These are phyloP conservation scores for Amphiura filiformis DNA, from an alignment of 35 echinoderm and acorn worm genomes.

Conservation along the genomic window DNA sequence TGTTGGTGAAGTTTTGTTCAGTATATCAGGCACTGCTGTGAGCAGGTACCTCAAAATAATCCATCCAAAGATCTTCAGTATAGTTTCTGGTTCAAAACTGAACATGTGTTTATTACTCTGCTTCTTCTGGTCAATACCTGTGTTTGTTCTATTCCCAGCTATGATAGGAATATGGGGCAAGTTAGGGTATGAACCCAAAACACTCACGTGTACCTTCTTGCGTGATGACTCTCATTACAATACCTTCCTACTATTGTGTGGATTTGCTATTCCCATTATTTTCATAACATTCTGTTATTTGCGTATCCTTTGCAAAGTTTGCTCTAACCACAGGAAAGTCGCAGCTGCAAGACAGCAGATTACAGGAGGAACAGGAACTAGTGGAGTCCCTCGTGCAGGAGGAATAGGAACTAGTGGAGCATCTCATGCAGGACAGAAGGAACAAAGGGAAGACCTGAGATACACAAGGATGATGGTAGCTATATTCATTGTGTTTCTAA, in stretches of 20 bases:
- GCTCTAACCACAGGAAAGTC: slow-evolving; percentile 18
- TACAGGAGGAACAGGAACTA: no score
- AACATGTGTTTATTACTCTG: not conserved
- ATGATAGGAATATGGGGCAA: slow-evolving; percentile 40
- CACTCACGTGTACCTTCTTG: slow-evolving; percentile 38
- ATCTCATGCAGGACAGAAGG: not conserved
- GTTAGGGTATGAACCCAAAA: slow-evolving; percentile 42
- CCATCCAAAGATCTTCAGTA: slow-evolving; percentile 14
- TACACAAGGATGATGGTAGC: slow-evolving; percentile 48
- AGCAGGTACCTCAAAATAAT: slow-evolving; percentile 38
- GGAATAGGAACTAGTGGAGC: not conserved
- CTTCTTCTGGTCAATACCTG: slow-evolving; percentile 26
- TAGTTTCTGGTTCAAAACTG: slow-evolving; percentile 1
- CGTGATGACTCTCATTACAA: slow-evolving; percentile 33
- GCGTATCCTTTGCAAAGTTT: slow-evolving; percentile 30
- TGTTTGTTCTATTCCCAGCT: slow-evolving; percentile 38
- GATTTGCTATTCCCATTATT: slow-evolving; percentile 22
- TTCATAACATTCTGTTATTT: slow-evolving; percentile 38
- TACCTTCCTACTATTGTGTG: slow-evolving; percentile 29
- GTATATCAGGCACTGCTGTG: slow-evolving; percentile 25
- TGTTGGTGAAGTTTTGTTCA: slow-evolving; percentile 19
- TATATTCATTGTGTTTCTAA: slow-evolving; percentile 41
- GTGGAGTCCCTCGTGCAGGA: not conserved
- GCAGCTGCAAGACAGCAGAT: not conserved
- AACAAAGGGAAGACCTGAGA: slow-evolving; percentile 29